A percentile compares a stretch with the other conserved stretches of the same genome.
phyloP scores from a whole-genome alignment of 2,113 vertebrate species.

The Macquaria ambigua region DNA sequence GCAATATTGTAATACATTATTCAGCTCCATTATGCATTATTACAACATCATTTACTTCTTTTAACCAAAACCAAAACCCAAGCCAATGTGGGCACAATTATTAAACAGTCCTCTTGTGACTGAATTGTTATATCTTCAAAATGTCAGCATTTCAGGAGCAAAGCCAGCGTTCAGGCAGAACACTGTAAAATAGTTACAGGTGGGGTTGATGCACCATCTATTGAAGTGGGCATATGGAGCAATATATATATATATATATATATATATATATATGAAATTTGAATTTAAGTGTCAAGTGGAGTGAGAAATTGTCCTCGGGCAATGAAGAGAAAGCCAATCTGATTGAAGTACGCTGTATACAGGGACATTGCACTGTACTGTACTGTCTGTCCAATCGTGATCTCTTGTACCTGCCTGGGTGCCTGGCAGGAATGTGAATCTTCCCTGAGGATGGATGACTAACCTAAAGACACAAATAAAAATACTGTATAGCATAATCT shows the following conservation, averaged over 20 bases:
- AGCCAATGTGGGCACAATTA: background rate
- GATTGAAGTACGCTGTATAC: background rate
- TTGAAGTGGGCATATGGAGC: background rate
- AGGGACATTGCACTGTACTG: background rate
- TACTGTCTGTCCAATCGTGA: slow-evolving; percentile 29
- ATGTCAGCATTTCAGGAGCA: background rate
- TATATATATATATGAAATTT: slow-evolving; percentile 6
- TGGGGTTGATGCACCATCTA: background rate
- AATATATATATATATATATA: slow-evolving; percentile 4
- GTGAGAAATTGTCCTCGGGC: slow-evolving; percentile 5
- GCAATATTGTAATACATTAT: too few relatives aligned
- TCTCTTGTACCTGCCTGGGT: slow-evolving; percentile 32
- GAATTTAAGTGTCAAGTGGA: slow-evolving; percentile 13
- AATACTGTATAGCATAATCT: background rate
- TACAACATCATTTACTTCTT: background rate
- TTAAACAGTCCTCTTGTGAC: background rate
- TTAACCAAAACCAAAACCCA: too few relatives aligned
- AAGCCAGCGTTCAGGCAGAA: background rate
- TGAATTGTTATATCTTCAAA: background rate
- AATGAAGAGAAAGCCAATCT: slow-evolving; percentile 3
- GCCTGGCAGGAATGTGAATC: slow-evolving; percentile 23
- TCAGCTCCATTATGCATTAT: background rate
- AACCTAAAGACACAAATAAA: slow-evolving; percentile 35
- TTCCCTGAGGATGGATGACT: slow-evolving; percentile 29
- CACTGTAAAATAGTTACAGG: background rate